Evolutionary conservation across 2,113 vertebrate genomes (phyloP).

Genomic region (Neolamprologus caudopunctatus): DNA sequence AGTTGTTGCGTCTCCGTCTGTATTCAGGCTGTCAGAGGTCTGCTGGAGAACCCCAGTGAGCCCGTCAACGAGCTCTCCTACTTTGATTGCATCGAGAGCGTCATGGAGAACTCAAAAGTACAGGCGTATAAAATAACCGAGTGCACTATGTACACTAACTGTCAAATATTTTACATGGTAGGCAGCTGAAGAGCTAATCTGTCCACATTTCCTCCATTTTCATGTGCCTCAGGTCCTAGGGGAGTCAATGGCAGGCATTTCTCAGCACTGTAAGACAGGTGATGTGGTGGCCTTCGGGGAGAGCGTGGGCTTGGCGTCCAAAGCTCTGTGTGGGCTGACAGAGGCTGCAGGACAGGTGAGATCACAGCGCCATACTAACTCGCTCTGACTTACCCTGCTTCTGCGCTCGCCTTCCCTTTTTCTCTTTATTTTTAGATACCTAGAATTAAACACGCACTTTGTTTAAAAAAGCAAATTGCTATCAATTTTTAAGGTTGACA

Average conservation of each 20-base stretch:
- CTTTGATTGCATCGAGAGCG: slow-evolving; percentile 97
- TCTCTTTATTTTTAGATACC: not conserved
- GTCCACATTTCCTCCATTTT: not conserved
- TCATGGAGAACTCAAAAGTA: slow-evolving; percentile 99
- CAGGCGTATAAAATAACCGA: not conserved
- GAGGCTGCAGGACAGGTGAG: slow-evolving; percentile 96
- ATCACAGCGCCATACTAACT: not conserved
- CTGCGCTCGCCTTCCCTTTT: not conserved
- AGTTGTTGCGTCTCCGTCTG: not conserved
- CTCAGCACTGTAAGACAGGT: slow-evolving; percentile 94
- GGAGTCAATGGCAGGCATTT: slow-evolving; percentile 97
- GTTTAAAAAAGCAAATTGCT: not conserved
- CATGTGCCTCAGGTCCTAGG: slow-evolving; percentile 81
- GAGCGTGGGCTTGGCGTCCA: slow-evolving; percentile 90
- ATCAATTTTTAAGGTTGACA: not conserved
- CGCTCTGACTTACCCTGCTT: not conserved
- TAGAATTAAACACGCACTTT: not conserved
- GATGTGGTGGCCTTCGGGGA: slow-evolving; percentile 91
- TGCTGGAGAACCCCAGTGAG: slow-evolving; percentile 92
- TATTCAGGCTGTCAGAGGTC: slow-evolving; percentile 88
- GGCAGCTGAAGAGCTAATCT: not conserved
- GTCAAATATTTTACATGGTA: not conserved
- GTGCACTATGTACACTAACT: not conserved
- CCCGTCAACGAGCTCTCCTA: slow-evolving; percentile 96
- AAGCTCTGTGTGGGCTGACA: slow-evolving; percentile 94